These are phyloP conservation scores for Rhabdomys pumilio DNA, from an alignment of 2,797 vertebrate species.

Conservation along the genomic window DNA sequence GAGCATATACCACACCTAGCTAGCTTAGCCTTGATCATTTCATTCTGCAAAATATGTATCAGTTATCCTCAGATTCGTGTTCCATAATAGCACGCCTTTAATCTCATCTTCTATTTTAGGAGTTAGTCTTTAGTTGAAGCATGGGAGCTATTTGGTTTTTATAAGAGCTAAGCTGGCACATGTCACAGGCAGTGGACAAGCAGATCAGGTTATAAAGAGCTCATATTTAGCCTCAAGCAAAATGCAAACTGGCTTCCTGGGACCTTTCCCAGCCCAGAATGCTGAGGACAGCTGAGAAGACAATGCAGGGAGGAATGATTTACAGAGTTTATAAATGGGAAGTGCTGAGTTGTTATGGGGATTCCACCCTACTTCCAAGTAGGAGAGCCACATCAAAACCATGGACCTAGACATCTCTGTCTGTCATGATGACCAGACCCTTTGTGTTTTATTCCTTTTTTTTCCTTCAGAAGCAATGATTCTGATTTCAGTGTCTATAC, in stretches of 20 bases:
- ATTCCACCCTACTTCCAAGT: not conserved
- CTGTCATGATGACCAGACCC: not conserved
- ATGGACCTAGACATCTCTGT: not conserved
- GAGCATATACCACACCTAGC: not conserved
- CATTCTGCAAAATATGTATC: not conserved
- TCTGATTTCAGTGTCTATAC: conserved; percentile 35
- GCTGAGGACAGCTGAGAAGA: conserved; percentile 62
- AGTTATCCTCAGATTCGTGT: not conserved
- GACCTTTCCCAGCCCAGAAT: conserved; percentile 50
- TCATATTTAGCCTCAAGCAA: conserved; percentile 49
- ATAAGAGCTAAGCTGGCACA: conserved; percentile 40
- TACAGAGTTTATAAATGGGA: conserved; percentile 37
- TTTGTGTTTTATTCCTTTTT: not conserved
- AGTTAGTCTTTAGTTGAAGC: conserved; percentile 58
- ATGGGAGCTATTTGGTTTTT: conserved; percentile 69
- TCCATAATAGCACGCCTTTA: conserved; percentile 40
- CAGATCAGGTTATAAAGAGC: conserved; percentile 53
- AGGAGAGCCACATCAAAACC: not conserved
- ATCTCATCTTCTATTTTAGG: conserved; percentile 55
- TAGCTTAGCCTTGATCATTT: conserved; percentile 36
- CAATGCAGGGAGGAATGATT: not conserved
- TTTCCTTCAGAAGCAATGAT: conserved; percentile 49
- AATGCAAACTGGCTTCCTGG: conserved; percentile 46
- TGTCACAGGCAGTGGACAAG: conserved; percentile 49
- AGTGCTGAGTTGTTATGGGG: not conserved